Evolutionary conservation across 2,113 vertebrate species (phyloP).

Genomic region (Passer domesticus): DNA sequence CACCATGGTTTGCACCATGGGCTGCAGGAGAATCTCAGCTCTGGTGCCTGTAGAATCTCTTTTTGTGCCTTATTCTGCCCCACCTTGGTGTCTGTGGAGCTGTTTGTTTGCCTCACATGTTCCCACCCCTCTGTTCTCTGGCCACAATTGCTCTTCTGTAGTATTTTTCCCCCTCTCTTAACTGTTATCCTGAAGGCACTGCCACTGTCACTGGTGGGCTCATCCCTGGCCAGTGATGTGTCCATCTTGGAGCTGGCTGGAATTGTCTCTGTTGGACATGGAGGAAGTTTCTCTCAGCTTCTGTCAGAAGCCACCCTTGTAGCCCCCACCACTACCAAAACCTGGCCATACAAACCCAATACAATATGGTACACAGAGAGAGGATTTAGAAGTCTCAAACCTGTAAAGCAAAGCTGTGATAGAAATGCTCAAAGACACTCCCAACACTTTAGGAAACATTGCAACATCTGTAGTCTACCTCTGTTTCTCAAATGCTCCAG

Average conservation of each 20-base stretch:
- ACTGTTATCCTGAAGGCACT: neutral
- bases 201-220: too few species aligned
- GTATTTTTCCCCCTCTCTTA: neutral
- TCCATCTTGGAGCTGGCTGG: rapidly evolving
- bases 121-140: neutral
- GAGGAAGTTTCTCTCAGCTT: neutral
- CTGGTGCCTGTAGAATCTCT: neutral
- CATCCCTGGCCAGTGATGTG: neutral
- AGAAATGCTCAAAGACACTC: neutral
- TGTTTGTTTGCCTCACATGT: neutral
- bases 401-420: neutral
- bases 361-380: neutral
- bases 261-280: neutral
- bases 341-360: neutral
- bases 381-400: neutral
- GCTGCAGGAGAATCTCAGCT: neutral
- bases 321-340: neutral
- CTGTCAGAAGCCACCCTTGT: neutral
- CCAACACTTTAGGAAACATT: neutral
- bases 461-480: neutral
- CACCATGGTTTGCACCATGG: too few species aligned
- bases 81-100: neutral
- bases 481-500: neutral
- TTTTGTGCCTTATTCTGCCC: neutral
- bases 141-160: neutral